phyloP scores from a whole-genome alignment of 2,113 vertebrate genomes.

The Heterotis niloticus region DNA sequence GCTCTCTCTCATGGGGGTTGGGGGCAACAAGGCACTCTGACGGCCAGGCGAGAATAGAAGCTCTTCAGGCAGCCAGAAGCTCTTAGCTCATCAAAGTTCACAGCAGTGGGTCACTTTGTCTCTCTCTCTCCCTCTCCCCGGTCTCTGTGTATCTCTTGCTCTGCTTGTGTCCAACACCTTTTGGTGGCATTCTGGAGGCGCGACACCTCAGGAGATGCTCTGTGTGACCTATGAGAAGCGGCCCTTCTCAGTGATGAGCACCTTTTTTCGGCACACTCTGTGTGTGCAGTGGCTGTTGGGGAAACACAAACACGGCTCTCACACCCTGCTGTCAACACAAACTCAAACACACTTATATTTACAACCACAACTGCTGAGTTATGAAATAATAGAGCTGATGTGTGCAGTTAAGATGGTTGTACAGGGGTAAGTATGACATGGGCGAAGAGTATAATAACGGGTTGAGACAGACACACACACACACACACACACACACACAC shows the following conservation, averaged over 20 bases:
- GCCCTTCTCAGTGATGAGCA: neutral
- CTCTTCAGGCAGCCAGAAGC: neutral
- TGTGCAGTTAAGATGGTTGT: neutral
- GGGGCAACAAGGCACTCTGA: slow-evolving; percentile 22
- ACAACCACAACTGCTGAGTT: neutral
- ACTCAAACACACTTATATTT: neutral
- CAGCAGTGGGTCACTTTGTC: neutral
- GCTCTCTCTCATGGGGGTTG: neutral
- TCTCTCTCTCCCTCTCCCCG: neutral
- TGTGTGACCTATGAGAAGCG: neutral
- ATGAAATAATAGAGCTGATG: neutral
- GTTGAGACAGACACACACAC: neutral
- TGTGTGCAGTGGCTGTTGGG: neutral
- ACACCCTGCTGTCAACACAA: neutral
- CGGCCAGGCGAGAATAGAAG: slow-evolving; percentile 17
- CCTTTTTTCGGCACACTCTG: neutral
- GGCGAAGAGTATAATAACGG: neutral
- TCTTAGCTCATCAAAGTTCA: slow-evolving; percentile 12
- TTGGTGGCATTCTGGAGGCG: neutral
- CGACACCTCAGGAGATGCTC: too few species aligned
- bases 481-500: neutral
- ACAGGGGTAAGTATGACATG: neutral
- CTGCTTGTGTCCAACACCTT: neutral
- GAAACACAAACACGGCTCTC: neutral
- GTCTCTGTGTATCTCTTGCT: neutral